Conservation (phyloP, 2,113 vertebrate species). For the Spilogale gracilis region DNA sequence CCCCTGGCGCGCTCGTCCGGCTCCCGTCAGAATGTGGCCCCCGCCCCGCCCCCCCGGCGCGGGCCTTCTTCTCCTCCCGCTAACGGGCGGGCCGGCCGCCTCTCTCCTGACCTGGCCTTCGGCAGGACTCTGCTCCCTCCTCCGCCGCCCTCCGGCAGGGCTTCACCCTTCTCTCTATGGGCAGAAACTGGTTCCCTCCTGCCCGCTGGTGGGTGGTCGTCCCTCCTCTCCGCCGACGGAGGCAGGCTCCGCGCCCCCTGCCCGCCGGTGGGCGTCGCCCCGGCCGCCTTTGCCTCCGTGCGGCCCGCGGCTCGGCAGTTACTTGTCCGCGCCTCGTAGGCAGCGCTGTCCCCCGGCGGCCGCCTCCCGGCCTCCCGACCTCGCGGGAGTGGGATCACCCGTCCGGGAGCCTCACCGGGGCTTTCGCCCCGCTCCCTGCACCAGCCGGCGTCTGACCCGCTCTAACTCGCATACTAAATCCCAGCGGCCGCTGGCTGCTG, state of each 20-base stretch:
- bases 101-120: conserved; percentile 49
- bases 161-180: conserved; percentile 67
- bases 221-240: neutral
- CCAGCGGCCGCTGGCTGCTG: neutral
- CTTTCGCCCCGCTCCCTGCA: neutral
- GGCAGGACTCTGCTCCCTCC: conserved; percentile 46
- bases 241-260: neutral
- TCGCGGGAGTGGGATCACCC: neutral
- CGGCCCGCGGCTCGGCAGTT: conserved; percentile 18
- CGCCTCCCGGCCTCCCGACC: neutral
- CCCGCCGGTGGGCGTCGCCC: neutral
- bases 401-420: neutral
- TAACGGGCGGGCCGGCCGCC: conserved; percentile 73
- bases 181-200: conserved; percentile 55
- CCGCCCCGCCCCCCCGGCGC: conserved; percentile 70
- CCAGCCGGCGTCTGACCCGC: neutral
- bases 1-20: neutral
- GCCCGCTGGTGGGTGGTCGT: conserved; percentile 75
- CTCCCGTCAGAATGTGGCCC: conserved; percentile 52
- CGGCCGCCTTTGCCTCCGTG: neutral
- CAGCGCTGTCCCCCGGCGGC: neutral
- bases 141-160: conserved; percentile 60
- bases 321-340: neutral
- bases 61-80: conserved; percentile 65
- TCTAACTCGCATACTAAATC: neutral